Conservation (phyloP, 1,140 invertebrate species). For the Akabosia matsudoensis region DNA sequence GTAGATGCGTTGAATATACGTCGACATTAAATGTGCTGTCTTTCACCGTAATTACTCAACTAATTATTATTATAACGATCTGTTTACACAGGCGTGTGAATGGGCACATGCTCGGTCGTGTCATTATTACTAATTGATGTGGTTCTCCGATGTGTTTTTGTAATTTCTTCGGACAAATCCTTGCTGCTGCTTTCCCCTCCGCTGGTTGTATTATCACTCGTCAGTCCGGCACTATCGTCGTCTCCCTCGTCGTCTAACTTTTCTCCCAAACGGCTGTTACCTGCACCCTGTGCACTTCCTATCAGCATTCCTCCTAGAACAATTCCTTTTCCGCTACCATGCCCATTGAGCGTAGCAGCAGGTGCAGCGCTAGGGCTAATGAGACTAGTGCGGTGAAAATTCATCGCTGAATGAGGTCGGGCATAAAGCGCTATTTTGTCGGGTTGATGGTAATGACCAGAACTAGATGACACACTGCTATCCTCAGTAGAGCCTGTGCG, state of each 20-base stretch:
- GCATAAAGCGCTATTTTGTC: constrained; percentile 4
- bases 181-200: constrained; percentile 42
- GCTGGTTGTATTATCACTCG: constrained; percentile 25
- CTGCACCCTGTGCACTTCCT: neutral
- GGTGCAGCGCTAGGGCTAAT: constrained; percentile 21
- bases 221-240: constrained; percentile 15
- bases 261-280: neutral
- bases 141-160: constrained; percentile 62
- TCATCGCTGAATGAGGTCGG: constrained; percentile 32
- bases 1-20: too few species aligned
- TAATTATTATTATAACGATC: too few species aligned
- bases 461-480: neutral
- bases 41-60: too few species aligned
- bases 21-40: too few species aligned
- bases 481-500: constrained; percentile 48
- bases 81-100: constrained; percentile 52
- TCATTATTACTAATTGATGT: constrained; percentile 67
- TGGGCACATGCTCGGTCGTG: constrained; percentile 55
- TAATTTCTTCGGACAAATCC: constrained; percentile 46
- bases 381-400: neutral
- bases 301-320: neutral
- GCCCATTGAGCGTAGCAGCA: neutral
- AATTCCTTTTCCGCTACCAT: neutral
- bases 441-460: neutral
- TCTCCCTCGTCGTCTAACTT: neutral